phyloP scores from a whole-genome alignment of 2,113 vertebrate species.

The Gallinago media region DNA sequence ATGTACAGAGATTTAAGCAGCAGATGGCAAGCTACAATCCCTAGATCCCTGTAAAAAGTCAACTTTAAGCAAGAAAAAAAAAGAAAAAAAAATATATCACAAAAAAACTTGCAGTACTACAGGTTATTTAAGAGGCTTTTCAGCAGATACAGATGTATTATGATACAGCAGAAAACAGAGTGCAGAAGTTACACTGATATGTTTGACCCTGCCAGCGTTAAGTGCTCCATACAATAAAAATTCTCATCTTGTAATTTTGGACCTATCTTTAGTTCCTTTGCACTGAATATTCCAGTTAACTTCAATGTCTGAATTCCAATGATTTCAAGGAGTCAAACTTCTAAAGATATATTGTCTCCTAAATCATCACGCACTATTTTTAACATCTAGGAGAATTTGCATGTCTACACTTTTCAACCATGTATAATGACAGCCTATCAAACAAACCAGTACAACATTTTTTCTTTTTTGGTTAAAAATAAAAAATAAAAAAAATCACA shows the following conservation, averaged over 20 bases:
- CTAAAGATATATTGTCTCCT: not conserved
- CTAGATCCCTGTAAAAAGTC: not conserved
- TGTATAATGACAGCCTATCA: not conserved
- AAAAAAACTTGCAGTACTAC: not conserved
- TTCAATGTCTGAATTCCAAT: not conserved
- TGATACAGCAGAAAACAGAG: not conserved
- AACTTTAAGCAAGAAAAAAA: not conserved
- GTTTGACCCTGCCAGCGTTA: not conserved
- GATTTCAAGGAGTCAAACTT: not conserved
- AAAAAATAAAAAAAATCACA: not conserved
- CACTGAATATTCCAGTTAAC: not conserved
- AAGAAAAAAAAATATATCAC: not conserved
- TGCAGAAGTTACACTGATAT: not conserved
- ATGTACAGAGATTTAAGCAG: not conserved
- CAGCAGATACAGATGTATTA: not conserved
- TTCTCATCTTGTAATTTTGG: not conserved
- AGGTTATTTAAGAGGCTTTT: not conserved
- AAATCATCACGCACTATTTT: not conserved
- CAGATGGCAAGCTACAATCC: conserved; percentile 9
- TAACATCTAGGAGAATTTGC: not conserved
- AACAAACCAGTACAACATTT: not conserved
- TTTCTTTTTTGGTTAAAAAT: not conserved
- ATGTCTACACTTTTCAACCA: not conserved
- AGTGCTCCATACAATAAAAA: not conserved
- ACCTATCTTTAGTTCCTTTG: not conserved